phyloP scores from a whole-genome alignment of 2,797 vertebrate species.

The Acestrorhynchus altus region DNA sequence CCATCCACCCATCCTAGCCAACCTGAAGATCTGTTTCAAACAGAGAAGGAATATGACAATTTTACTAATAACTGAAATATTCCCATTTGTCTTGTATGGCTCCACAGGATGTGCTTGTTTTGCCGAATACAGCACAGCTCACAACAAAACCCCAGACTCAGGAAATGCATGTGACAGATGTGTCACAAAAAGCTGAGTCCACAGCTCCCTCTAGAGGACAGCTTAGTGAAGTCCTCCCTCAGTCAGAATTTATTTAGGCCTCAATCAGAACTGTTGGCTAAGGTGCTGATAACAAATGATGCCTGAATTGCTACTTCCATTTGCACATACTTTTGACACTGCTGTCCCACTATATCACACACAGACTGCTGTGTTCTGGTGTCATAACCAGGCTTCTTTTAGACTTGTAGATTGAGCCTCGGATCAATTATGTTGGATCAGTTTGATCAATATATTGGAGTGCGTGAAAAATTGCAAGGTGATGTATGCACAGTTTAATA shows the following conservation, averaged over 20 bases:
- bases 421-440: too few relatives aligned
- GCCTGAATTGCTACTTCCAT: slow-evolving; percentile 7
- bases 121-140: slow-evolving; percentile 18
- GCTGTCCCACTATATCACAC: not conserved
- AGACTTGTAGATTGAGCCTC: slow-evolving; percentile 18
- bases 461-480: too few relatives aligned
- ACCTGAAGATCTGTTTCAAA: too few relatives aligned
- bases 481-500: too few relatives aligned
- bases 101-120: slow-evolving; percentile 7
- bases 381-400: slow-evolving; percentile 36
- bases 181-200: slow-evolving; percentile 74
- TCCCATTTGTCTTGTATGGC: not conserved
- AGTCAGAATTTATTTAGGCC: not conserved
- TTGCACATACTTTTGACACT: slow-evolving; percentile 10
- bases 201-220: slow-evolving; percentile 81
- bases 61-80: too few relatives aligned
- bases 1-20: too few relatives aligned
- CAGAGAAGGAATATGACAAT: too few relatives aligned
- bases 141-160: slow-evolving; percentile 51
- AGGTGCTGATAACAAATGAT: slow-evolving; percentile 43
- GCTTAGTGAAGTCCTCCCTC: slow-evolving; percentile 50
- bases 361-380: slow-evolving; percentile 33
- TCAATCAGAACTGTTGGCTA: slow-evolving; percentile 35
- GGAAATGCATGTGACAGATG: slow-evolving; percentile 64
- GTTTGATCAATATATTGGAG: too few relatives aligned